These are phyloP conservation scores for Zenarchopterus dispar DNA, from an alignment of 2,797 vertebrate genomes.

Conservation along the genomic window DNA sequence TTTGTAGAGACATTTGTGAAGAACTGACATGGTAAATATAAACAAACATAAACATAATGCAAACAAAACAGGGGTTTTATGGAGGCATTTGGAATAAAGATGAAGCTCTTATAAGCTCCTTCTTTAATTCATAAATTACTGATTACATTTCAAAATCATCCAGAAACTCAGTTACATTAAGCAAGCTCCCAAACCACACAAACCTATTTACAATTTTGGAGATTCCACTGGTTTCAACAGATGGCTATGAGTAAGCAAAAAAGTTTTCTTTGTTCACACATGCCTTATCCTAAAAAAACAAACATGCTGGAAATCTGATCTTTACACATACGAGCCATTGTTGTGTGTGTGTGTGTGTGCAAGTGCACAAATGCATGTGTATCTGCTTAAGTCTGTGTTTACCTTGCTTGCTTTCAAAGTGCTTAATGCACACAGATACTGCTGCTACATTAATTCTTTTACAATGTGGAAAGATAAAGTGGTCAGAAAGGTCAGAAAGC, in stretches of 20 bases:
- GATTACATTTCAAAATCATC: too few relatives aligned
- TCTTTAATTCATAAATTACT: too few relatives aligned
- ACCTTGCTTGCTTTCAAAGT: slow-evolving; percentile 60
- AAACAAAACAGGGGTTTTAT: too few relatives aligned
- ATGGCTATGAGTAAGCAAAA: slow-evolving; percentile 74
- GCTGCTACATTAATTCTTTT: slow-evolving; percentile 43
- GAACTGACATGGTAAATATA: too few relatives aligned
- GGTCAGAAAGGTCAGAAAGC: slow-evolving; percentile 10
- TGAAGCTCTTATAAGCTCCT: too few relatives aligned
- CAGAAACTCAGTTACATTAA: too few relatives aligned
- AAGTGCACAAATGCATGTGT: slow-evolving; percentile 26
- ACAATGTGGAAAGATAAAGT: slow-evolving; percentile 10
- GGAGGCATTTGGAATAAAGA: too few relatives aligned
- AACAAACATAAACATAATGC: too few relatives aligned
- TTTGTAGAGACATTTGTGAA: too few relatives aligned
- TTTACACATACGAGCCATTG: slow-evolving; percentile 80
- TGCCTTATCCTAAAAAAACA: slow-evolving; percentile 84
- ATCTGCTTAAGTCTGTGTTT: slow-evolving; percentile 60
- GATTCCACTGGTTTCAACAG: slow-evolving; percentile 75
- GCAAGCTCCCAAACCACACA: slow-evolving; percentile 31
- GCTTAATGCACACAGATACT: slow-evolving; percentile 54
- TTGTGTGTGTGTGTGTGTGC: slow-evolving; percentile 53
- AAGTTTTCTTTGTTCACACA: slow-evolving; percentile 83
- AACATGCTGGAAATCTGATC: slow-evolving; percentile 85
- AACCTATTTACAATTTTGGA: slow-evolving; percentile 59